Evolutionary conservation across 2,888 invertebrate genomes (phyloP).

Genomic region (Pheosia tremula): DNA sequence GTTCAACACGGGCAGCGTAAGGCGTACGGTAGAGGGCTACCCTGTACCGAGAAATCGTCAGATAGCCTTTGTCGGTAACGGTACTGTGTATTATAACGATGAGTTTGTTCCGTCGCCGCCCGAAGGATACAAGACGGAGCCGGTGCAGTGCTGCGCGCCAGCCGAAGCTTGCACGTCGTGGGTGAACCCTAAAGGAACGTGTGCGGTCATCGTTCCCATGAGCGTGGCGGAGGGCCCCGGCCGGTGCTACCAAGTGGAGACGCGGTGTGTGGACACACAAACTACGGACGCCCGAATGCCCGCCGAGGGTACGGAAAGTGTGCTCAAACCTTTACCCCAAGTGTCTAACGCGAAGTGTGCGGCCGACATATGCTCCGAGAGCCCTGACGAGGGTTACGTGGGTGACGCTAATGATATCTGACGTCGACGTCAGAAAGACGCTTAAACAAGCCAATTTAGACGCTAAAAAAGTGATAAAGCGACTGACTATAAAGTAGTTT

Average conservation of each 20-base stretch:
- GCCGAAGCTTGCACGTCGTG: constrained; percentile 74
- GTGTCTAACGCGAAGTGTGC: constrained; percentile 79
- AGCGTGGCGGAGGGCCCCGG: constrained; percentile 73
- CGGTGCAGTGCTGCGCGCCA: constrained; percentile 77
- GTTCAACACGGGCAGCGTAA: constrained; percentile 83
- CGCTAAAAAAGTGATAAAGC: constrained; percentile 80
- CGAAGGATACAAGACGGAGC: constrained; percentile 87
- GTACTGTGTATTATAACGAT: constrained; percentile 79
- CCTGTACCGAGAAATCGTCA: constrained; percentile 85
- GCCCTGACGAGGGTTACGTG: constrained; percentile 95
- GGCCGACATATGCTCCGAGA: constrained; percentile 87
- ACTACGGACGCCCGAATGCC: constrained; percentile 81
- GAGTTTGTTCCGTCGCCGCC: constrained; percentile 88
- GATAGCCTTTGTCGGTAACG: constrained; percentile 78
- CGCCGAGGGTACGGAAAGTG: constrained; percentile 68
- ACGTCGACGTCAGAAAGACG: constrained; percentile 81
- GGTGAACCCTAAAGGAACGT: constrained; percentile 80
- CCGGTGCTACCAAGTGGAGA: constrained; percentile 81
- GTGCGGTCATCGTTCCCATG: constrained; percentile 81
- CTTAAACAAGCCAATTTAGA: constrained; percentile 75
- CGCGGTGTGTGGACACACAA: constrained; percentile 86
- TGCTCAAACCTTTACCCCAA: constrained; percentile 74
- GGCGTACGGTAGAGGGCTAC: constrained; percentile 93
- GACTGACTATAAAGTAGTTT: constrained; percentile 79
- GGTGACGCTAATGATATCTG: constrained; percentile 91